These are phyloP conservation scores for Serinus canaria DNA, from an alignment of 2,113 vertebrate genomes.

Conservation along the genomic window DNA sequence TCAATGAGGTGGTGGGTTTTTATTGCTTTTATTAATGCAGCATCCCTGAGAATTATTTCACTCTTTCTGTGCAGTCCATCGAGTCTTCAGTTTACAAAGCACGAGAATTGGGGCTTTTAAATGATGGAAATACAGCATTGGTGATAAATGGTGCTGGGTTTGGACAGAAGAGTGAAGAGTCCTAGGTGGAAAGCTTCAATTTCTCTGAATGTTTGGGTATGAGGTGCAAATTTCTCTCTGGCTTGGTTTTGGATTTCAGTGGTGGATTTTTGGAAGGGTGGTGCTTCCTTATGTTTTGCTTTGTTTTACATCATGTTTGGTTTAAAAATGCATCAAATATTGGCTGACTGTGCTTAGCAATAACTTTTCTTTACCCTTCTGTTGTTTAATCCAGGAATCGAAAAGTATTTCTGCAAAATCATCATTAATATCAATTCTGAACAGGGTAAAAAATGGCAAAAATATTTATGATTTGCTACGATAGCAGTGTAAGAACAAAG, in stretches of 20 bases:
- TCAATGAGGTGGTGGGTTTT: background rate
- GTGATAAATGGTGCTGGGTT: background rate
- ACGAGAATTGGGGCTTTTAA: background rate
- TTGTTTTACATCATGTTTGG: background rate
- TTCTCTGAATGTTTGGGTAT: background rate
- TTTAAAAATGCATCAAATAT: background rate
- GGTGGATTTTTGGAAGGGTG: background rate
- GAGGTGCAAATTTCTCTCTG: background rate
- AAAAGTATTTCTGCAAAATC: background rate
- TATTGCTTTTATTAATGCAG: background rate
- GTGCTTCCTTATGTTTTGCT: background rate
- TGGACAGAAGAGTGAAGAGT: background rate
- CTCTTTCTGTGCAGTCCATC: background rate
- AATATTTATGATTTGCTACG: background rate
- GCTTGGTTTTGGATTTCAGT: background rate
- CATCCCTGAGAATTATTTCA: background rate
- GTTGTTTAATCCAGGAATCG: background rate
- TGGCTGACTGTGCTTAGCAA: background rate
- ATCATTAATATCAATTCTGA: background rate
- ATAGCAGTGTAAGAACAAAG: fast-evolving
- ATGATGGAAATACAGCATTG: fast-evolving
- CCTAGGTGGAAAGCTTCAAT: background rate
- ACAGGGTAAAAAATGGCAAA: background rate
- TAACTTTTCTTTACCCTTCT: background rate
- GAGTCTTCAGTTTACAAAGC: background rate